Evolutionary conservation across 2,797 vertebrate genomes (phyloP).

Genomic region (Glossophaga mutica): DNA sequence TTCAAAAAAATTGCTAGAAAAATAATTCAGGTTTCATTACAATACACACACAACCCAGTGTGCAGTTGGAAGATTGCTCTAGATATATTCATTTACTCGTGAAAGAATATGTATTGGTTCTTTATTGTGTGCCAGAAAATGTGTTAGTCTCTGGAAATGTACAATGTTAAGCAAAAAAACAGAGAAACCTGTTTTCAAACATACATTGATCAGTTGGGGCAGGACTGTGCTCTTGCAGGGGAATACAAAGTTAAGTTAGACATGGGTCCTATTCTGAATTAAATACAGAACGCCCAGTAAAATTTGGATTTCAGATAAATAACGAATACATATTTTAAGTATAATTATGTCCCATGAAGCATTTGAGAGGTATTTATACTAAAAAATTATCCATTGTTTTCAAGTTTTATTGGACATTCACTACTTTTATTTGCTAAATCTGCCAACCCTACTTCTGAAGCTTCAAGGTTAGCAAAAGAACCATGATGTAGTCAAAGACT

Average conservation of each 20-base stretch:
- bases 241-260: not conserved
- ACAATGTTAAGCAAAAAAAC: not conserved
- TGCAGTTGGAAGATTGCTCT: not conserved
- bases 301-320: not conserved
- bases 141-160: not conserved
- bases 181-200: not conserved
- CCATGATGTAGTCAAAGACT: not conserved
- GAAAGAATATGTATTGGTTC: not conserved
- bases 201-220: not conserved
- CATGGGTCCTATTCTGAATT: not conserved
- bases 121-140: not conserved
- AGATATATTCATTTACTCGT: not conserved
- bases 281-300: not conserved
- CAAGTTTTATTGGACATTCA: not conserved
- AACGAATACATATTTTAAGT: not conserved
- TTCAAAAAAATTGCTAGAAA: not conserved
- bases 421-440: slow-evolving; percentile 32
- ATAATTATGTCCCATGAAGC: not conserved
- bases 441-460: not conserved
- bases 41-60: not conserved
- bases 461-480: not conserved
- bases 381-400: not conserved
- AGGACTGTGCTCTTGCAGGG: not conserved
- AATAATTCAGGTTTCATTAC: not conserved
- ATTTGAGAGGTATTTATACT: not conserved